phyloP scores from a whole-genome alignment of 2,888 invertebrate species.

The Dryobota labecula region DNA sequence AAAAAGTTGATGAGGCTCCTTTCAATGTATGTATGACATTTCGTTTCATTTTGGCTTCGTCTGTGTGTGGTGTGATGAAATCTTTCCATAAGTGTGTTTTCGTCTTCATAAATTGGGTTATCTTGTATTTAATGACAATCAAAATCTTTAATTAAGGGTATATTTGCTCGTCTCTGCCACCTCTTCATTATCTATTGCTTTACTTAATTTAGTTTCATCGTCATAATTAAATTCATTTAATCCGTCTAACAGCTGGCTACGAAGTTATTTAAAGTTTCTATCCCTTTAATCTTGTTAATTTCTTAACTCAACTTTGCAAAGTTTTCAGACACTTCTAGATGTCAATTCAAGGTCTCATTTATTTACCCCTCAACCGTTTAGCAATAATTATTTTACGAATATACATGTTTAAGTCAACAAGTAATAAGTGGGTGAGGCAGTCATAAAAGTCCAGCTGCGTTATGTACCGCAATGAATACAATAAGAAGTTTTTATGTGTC shows the following conservation, averaged over 20 bases:
- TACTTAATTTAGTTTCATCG: neutral
- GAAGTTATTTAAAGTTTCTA: slow-evolving; percentile 22
- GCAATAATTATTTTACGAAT: slow-evolving; percentile 69
- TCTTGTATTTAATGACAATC: neutral
- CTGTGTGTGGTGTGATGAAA: neutral
- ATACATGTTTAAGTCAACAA: slow-evolving; percentile 60
- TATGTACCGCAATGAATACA: slow-evolving; percentile 69
- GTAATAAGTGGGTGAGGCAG: slow-evolving; percentile 73
- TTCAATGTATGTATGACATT: slow-evolving; percentile 22
- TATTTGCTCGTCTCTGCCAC: no score
- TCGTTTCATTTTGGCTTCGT: slow-evolving; percentile 20
- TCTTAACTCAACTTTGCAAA: slow-evolving; percentile 29
- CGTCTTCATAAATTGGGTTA: neutral
- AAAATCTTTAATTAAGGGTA: neutral
- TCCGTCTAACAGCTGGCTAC: neutral
- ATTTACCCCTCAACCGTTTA: slow-evolving; percentile 28
- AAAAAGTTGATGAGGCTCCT: slow-evolving; percentile 39
- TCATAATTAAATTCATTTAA: neutral
- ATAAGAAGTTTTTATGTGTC: slow-evolving; percentile 71
- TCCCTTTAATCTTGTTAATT: slow-evolving; percentile 25
- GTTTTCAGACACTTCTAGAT: slow-evolving; percentile 27
- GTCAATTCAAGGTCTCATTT: slow-evolving; percentile 37
- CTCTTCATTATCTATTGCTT: neutral
- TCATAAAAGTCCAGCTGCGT: slow-evolving; percentile 78
- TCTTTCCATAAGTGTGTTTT: neutral